Evolutionary conservation across 1,140 invertebrate genomes (phyloP).

Genomic region (Papilio machaon): DNA sequence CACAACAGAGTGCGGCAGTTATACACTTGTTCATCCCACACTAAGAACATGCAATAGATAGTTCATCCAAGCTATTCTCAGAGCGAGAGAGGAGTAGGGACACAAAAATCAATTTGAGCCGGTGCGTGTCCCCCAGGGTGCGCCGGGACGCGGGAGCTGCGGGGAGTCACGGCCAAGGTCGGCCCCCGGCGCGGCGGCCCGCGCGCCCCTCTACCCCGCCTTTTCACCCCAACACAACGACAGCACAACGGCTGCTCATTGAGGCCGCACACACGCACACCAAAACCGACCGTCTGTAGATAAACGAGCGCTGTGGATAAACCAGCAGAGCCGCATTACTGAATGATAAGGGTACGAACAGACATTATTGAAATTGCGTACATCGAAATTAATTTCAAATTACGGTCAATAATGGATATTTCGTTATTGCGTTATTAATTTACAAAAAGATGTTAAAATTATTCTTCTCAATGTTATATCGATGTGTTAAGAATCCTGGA

Average conservation of each 20-base stretch:
- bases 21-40: background rate
- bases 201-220: slow-evolving; percentile 43
- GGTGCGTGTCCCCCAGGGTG: slow-evolving; percentile 49
- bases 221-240: slow-evolving; percentile 29
- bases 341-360: slow-evolving; percentile 39
- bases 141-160: slow-evolving; percentile 46
- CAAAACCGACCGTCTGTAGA: slow-evolving; percentile 31
- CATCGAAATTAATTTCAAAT: background rate
- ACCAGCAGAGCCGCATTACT: slow-evolving; percentile 26
- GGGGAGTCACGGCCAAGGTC: slow-evolving; percentile 73
- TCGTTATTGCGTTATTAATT: background rate
- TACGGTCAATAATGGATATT: background rate
- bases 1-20: too few relatives aligned
- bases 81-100: slow-evolving; percentile 41
- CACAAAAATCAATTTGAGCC: slow-evolving; percentile 65
- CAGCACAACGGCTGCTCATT: slow-evolving; percentile 46
- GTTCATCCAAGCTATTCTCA: background rate
- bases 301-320: background rate
- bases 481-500: too few relatives aligned
- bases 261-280: slow-evolving; percentile 49
- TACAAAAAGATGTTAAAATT: background rate
- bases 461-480: background rate
- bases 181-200: slow-evolving; percentile 40
- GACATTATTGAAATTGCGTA: background rate
- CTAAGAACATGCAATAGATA: background rate